Evolutionary conservation across 1,140 invertebrate genomes (phyloP).

Genomic region (Philopotamus ludificatus): DNA sequence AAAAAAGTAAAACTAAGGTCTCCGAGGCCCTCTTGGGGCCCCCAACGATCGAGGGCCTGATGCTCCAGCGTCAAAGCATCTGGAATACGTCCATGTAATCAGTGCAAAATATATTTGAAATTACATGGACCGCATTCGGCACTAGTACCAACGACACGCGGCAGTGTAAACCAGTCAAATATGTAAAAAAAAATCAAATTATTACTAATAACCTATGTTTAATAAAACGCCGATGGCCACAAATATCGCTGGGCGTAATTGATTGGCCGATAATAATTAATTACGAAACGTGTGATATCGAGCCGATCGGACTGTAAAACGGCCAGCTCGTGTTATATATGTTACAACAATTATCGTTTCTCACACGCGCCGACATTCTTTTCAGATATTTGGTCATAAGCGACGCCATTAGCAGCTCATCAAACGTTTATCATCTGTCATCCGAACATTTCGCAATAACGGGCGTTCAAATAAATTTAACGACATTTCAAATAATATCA

Average conservation of each 20-base stretch:
- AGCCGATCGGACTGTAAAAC: no score
- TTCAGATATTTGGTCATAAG: neutral
- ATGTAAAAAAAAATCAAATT: constrained; percentile 9
- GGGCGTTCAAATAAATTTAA: neutral
- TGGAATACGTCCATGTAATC: neutral
- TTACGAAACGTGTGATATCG: no score
- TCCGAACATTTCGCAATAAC: neutral
- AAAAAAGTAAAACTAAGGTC: no score
- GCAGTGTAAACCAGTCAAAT: neutral
- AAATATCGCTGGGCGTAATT: constrained; percentile 20
- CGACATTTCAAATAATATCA: no score
- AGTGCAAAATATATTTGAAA: constrained; percentile 2
- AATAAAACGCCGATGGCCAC: constrained; percentile 10
- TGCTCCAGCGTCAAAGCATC: no score
- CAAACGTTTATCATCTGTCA: neutral
- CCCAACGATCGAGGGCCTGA: no score
- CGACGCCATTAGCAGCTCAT: neutral
- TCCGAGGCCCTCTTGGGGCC: no score
- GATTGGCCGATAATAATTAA: constrained; percentile 1
- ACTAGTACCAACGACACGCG: neutral
- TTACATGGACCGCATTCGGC: neutral
- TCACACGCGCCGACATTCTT: neutral
- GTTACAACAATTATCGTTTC: no score
- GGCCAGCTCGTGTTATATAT: no score
- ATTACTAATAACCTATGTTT: constrained; percentile 10